phyloP scores from a whole-genome alignment of 2,888 invertebrate species.

The Tubulanus polymorphus region DNA sequence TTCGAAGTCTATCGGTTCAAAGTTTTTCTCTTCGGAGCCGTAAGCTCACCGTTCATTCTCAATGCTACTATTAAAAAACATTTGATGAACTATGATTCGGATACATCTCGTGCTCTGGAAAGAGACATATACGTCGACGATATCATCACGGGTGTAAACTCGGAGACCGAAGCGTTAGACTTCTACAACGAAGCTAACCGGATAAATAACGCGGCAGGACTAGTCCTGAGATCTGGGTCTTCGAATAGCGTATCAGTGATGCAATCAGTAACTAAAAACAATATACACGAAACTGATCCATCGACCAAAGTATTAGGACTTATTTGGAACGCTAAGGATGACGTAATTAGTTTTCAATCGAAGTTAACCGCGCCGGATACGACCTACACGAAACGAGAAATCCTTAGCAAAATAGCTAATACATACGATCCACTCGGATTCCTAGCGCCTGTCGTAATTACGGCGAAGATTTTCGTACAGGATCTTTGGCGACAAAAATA shows the following conservation, averaged over 20 bases:
- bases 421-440: conserved; percentile 9
- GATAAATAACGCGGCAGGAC: conserved; percentile 9
- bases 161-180: conserved; percentile 1
- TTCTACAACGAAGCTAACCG: conserved; percentile 9
- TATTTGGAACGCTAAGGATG: conserved; percentile 4
- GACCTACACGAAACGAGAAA: conserved; percentile 9
- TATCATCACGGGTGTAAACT: conserved; percentile 5
- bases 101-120: not conserved
- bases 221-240: conserved; percentile 16
- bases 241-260: conserved; percentile 5
- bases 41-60: conserved; percentile 10
- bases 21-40: conserved; percentile 14
- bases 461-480: not conserved
- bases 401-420: conserved; percentile 5
- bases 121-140: conserved; percentile 18
- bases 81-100: conserved; percentile 2
- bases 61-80: conserved; percentile 17
- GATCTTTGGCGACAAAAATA: not conserved
- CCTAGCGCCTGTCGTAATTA: not conserved
- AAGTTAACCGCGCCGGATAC: not conserved
- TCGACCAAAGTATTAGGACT: conserved; percentile 9
- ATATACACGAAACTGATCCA: not conserved
- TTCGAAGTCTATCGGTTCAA: conserved; percentile 12
- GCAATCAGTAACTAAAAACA: conserved; percentile 1
- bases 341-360: conserved; percentile 4